These are phyloP conservation scores for Amblyjoppa fuscipennis DNA, from an alignment of 2,888 invertebrate species.

Conservation along the genomic window DNA sequence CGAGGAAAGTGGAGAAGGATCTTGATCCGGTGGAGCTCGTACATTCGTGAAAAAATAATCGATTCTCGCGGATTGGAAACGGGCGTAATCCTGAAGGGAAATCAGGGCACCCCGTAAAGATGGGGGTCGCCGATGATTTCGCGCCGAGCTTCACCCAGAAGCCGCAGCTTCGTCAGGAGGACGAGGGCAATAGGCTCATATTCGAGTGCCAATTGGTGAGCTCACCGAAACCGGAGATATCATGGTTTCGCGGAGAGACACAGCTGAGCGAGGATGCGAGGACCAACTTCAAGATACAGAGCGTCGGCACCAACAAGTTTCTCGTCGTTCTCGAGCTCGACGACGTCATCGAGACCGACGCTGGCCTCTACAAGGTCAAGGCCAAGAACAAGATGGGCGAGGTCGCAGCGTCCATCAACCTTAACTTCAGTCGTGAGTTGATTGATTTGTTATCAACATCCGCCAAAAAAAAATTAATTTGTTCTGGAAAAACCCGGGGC, in stretches of 20 bases:
- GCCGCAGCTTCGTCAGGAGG: conserved; percentile 98
- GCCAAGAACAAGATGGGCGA: conserved; percentile 99
- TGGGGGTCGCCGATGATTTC: conserved; percentile 97
- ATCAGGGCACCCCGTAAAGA: conserved; percentile 82
- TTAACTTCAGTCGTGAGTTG: conserved; percentile 98
- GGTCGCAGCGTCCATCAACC: conserved; percentile 98
- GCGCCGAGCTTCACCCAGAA: conserved; percentile 99
- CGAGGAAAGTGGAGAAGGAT: conserved; percentile 19
- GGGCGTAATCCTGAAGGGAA: conserved; percentile 52
- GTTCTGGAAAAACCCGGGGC: not conserved
- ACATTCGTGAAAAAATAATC: not conserved
- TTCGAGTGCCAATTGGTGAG: conserved; percentile 97
- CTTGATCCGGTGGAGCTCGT: not conserved
- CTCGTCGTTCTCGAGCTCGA: conserved; percentile 96
- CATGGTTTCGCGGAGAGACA: conserved; percentile 96
- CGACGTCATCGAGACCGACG: conserved; percentile 98
- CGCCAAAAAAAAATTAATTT: not conserved
- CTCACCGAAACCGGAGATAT: conserved; percentile 95
- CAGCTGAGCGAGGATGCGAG: conserved; percentile 93
- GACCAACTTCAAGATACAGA: conserved; percentile 95
- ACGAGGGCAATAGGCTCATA: conserved; percentile 97
- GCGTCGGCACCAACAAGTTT: conserved; percentile 94
- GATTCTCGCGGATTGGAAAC: conserved; percentile 24
- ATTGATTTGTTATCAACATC: conserved; percentile 24
- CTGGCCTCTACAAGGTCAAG: conserved; percentile 98